Conservation (phyloP, 1,140 invertebrate species). For the Zaprionus vittiger region DNA sequence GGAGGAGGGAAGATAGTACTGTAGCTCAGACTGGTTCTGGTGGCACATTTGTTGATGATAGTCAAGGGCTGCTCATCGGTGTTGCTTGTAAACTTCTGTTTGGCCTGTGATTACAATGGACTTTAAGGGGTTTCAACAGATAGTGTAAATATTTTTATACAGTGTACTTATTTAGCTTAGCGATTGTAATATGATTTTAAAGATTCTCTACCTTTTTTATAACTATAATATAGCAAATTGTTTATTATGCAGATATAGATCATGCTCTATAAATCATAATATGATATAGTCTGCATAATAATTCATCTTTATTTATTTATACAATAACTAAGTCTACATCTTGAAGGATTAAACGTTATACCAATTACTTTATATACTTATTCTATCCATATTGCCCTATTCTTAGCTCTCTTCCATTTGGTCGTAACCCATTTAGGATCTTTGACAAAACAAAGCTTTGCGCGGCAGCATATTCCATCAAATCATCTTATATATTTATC, state of each 20-base stretch:
- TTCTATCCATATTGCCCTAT: not conserved
- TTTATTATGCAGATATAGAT: too few relatives aligned
- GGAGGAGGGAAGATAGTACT: not conserved
- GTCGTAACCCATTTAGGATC: not conserved
- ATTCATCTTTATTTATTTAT: not conserved
- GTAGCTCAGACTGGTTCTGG: not conserved
- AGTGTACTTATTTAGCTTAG: not conserved
- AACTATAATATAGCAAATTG: not conserved
- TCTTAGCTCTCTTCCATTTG: not conserved
- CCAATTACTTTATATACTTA: not conserved
- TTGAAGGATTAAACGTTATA: not conserved
- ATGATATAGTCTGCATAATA: not conserved
- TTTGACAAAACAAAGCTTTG: not conserved
- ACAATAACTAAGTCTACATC: not conserved
- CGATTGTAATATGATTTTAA: not conserved
- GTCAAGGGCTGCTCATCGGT: slow-evolving; percentile 31
- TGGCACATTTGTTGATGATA: slow-evolving; percentile 44
- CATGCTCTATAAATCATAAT: too few relatives aligned
- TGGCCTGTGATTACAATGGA: slow-evolving; percentile 38
- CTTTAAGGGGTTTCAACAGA: not conserved
- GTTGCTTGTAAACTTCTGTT: slow-evolving; percentile 12
- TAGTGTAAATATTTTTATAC: not conserved
- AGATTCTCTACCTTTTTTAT: not conserved
- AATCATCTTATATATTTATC: slow-evolving; percentile 57
- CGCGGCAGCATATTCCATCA: slow-evolving; percentile 45